phyloP scores from a whole-genome alignment of 92 coral and sea anemone species.

The Phenganax subtilis region DNA sequence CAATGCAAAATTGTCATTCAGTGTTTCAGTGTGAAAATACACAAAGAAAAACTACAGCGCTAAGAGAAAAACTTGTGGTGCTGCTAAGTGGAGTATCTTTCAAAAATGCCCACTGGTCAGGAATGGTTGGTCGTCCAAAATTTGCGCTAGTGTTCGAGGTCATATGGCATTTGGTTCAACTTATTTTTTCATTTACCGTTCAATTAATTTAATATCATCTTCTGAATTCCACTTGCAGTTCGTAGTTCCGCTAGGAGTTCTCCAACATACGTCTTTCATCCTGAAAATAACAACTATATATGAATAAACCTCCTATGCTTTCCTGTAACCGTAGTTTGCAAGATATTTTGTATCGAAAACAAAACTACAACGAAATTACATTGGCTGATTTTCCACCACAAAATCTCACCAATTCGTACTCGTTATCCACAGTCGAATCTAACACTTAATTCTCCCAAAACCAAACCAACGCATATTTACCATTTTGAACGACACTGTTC shows the following conservation, averaged over 20 bases:
- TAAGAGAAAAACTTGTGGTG: neutral
- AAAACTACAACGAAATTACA: no score
- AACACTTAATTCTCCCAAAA: neutral
- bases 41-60: neutral
- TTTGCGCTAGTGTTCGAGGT: no score
- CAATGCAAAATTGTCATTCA: neutral
- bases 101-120: no score
- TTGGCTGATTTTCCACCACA: no score
- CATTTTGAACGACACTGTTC: slow-evolving; percentile 32
- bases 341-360: no score
- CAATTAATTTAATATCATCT: slow-evolving; percentile 6
- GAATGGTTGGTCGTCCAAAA: no score
- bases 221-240: neutral
- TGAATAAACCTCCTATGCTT: no score
- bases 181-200: slow-evolving; percentile 1
- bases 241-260: neutral
- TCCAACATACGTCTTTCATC: neutral
- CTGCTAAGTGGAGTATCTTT: no score
- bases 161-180: neutral
- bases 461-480: neutral
- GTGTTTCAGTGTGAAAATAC: neutral
- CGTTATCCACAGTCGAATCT: no score
- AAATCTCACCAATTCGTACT: no score
- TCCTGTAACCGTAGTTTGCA: no score
- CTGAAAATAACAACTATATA: neutral